Percentiles rank a stretch among this genome's conserved stretches.
phyloP scores from a whole-genome alignment of 2,888 invertebrate genomes.

The Epirrhoe alternata region DNA sequence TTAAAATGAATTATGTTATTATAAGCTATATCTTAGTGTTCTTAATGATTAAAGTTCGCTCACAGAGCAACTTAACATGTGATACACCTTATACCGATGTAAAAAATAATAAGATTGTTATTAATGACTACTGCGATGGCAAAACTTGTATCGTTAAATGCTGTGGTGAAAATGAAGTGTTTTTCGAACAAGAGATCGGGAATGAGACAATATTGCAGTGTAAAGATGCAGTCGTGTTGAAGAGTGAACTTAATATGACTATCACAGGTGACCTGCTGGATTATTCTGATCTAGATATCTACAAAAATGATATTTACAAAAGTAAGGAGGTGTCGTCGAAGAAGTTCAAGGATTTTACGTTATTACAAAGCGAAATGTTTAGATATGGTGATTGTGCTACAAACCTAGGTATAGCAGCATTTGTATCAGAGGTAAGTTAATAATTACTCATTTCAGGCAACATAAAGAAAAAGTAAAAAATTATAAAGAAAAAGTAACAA shows the following conservation, averaged over 20 bases:
- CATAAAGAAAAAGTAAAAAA: too few relatives aligned
- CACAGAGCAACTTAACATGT: background rate
- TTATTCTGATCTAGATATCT: slow-evolving; percentile 16
- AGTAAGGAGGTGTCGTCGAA: slow-evolving; percentile 3
- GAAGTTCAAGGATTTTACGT: slow-evolving; percentile 15
- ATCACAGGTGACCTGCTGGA: background rate
- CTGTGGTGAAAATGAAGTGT: slow-evolving; percentile 29
- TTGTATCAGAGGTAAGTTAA: slow-evolving; percentile 21
- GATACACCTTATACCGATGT: slow-evolving; percentile 8
- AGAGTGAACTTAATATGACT: background rate
- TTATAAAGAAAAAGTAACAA: too few relatives aligned
- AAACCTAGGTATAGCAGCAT: background rate
- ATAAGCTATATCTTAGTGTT: slow-evolving; percentile 6
- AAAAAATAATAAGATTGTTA: slow-evolving; percentile 3
- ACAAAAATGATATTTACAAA: slow-evolving; percentile 17
- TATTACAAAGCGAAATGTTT: slow-evolving; percentile 8
- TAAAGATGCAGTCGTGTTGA: background rate
- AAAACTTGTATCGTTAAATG: slow-evolving; percentile 32
- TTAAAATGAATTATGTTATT: slow-evolving; percentile 13
- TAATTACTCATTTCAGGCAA: background rate
- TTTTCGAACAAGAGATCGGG: background rate
- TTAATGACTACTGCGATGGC: slow-evolving; percentile 6
- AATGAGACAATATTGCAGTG: background rate
- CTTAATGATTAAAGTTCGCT: background rate
- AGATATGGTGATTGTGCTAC: background rate